phyloP scores from a whole-genome alignment of 2,888 invertebrate species.

The Merodon equestris region DNA sequence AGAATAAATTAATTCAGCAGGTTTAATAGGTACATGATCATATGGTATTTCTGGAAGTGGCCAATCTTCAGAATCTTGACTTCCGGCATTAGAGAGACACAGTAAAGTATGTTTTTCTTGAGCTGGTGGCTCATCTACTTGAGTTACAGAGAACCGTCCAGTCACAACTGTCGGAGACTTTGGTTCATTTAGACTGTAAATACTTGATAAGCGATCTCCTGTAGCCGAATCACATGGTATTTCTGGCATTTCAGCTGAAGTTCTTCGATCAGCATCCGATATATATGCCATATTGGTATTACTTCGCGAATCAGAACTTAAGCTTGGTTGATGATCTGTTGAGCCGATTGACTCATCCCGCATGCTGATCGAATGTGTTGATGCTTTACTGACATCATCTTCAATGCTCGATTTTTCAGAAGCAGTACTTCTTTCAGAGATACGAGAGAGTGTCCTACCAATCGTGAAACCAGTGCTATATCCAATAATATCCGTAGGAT shows the following conservation, averaged over 20 bases:
- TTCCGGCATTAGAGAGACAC: slow-evolving; percentile 81
- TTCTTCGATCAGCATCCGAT: slow-evolving; percentile 88
- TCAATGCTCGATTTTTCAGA: slow-evolving; percentile 92
- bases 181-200: slow-evolving; percentile 79
- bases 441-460: slow-evolving; percentile 89
- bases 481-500: slow-evolving; percentile 85
- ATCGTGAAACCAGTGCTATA: slow-evolving; percentile 87
- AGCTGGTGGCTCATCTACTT: slow-evolving; percentile 76
- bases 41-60: slow-evolving; percentile 86
- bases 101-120: slow-evolving; percentile 76
- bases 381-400: slow-evolving; percentile 92
- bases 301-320: slow-evolving; percentile 91
- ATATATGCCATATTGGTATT: slow-evolving; percentile 87
- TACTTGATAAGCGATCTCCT: slow-evolving; percentile 80
- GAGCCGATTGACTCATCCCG: slow-evolving; percentile 91
- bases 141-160: slow-evolving; percentile 78
- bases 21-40: slow-evolving; percentile 77
- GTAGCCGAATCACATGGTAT: slow-evolving; percentile 87
- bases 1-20: slow-evolving; percentile 74
- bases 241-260: slow-evolving; percentile 91
- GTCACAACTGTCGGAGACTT: slow-evolving; percentile 79
- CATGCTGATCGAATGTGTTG: slow-evolving; percentile 89
- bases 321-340: slow-evolving; percentile 90
- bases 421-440: slow-evolving; percentile 92
- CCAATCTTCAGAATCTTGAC: slow-evolving; percentile 88